Conservation (phyloP, 2,888 invertebrate species). For the Epirrhoe alternata region DNA sequence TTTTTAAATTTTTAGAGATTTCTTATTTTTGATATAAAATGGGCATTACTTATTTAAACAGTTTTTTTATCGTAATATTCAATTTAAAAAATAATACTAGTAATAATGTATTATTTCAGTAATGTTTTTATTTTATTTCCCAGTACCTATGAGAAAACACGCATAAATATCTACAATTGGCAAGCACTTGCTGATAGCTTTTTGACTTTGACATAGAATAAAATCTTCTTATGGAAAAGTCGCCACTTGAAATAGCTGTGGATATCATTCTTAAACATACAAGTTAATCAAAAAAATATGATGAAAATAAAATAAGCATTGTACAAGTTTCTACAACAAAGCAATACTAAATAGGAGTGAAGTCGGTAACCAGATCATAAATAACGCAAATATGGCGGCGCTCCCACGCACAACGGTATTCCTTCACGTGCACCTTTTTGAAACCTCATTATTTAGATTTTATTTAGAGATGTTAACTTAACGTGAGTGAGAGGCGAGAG, state of each 20-base stretch:
- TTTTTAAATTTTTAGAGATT: neutral
- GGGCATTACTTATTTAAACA: too few species aligned
- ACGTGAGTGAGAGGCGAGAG: too few species aligned
- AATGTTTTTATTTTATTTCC: too few species aligned
- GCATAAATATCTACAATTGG: too few species aligned
- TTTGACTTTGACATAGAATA: too few species aligned
- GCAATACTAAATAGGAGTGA: slow-evolving; percentile 35
- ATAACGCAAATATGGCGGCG: slow-evolving; percentile 42
- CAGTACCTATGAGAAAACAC: too few species aligned
- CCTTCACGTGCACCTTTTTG: slow-evolving; percentile 45
- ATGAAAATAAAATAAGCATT: neutral
- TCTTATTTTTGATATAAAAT: neutral
- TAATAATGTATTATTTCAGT: too few species aligned
- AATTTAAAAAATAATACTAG: too few species aligned
- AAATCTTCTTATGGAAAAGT: too few species aligned
- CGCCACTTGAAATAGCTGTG: neutral
- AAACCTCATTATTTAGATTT: slow-evolving; percentile 10
- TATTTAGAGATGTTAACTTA: neutral
- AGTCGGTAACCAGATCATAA: slow-evolving; percentile 31
- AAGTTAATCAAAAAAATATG: neutral
- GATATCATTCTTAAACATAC: neutral
- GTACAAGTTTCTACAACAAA: slow-evolving; percentile 11
- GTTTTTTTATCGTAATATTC: too few species aligned
- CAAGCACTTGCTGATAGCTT: too few species aligned
- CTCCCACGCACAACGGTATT: slow-evolving; percentile 43